Percentiles rank a stretch among this genome's conserved stretches.
Conservation (phyloP, 2,797 vertebrate species). For the Rhinophrynus dorsalis region DNA sequence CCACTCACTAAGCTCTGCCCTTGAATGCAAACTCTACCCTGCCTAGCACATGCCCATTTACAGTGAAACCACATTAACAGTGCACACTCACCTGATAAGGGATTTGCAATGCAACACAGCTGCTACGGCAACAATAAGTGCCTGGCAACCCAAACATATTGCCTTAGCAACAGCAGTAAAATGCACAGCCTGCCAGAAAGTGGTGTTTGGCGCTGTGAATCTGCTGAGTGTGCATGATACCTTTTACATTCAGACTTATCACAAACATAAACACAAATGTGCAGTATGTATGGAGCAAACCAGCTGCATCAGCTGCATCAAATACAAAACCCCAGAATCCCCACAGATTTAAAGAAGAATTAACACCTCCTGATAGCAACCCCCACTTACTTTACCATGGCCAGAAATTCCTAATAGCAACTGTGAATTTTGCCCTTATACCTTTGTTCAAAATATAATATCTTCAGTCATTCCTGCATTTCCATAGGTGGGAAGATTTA, state of each 20-base stretch:
- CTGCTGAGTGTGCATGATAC: not conserved
- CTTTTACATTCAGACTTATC: not conserved
- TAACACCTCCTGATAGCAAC: too few species aligned
- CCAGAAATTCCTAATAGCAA: too few species aligned
- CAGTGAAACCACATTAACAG: not conserved
- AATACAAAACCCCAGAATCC: not conserved
- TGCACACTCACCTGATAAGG: constrained; percentile 3
- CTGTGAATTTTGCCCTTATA: too few species aligned
- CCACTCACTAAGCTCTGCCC: too few species aligned
- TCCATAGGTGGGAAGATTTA: not conserved
- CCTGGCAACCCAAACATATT: not conserved
- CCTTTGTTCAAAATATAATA: too few species aligned
- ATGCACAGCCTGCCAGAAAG: constrained; percentile 4
- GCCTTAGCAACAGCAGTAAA: not conserved
- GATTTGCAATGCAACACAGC: not conserved
- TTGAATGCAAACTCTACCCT: not conserved
- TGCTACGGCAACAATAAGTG: not conserved
- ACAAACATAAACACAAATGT: not conserved
- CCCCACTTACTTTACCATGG: too few species aligned
- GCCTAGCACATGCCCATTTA: not conserved
- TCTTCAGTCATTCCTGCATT: too few species aligned
- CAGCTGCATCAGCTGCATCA: not conserved
- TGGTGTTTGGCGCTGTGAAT: not conserved
- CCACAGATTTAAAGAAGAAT: too few species aligned
- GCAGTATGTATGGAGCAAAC: too few species aligned